Evolutionary conservation across 2,888 invertebrate genomes (phyloP).

Genomic region (Crioceris asparagi): DNA sequence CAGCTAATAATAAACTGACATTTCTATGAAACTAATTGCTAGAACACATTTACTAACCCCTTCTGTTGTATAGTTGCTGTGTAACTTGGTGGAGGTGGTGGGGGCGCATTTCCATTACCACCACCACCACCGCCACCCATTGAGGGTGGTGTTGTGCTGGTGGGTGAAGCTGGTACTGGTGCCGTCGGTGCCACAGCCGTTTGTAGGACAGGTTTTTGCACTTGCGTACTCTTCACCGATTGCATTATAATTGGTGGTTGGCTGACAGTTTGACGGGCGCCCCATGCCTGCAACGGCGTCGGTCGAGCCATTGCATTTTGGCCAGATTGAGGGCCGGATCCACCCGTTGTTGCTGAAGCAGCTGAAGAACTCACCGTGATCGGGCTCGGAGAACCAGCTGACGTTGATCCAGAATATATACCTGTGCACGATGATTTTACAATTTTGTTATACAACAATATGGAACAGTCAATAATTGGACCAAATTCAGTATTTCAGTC

Average conservation of each 20-base stretch:
- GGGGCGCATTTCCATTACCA: constrained; percentile 32
- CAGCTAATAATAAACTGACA: too few relatives aligned
- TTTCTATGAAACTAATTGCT: too few relatives aligned
- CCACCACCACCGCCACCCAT: constrained; percentile 1
- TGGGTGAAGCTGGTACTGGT: constrained; percentile 48
- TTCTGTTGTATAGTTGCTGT: constrained; percentile 73
- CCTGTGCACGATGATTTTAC: too few relatives aligned
- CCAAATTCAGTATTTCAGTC: too few relatives aligned
- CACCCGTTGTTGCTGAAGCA: constrained; percentile 24
- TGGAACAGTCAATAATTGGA: too few relatives aligned
- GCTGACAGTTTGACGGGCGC: constrained; percentile 76
- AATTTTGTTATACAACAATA: too few relatives aligned
- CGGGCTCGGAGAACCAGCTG: constrained; percentile 73
- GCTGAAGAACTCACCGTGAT: constrained; percentile 45
- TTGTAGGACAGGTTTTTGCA: constrained; percentile 88
- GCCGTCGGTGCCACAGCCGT: constrained; percentile 89
- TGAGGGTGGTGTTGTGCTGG: constrained; percentile 38
- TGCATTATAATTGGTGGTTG: constrained; percentile 95
- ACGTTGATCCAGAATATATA: constrained; percentile 73
- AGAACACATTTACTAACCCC: too few relatives aligned
- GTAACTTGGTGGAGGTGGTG: constrained; percentile 74
- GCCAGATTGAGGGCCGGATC: too few relatives aligned
- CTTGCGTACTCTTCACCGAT: constrained; percentile 90
- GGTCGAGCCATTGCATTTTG: constrained; percentile 62
- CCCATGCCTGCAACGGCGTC: constrained; percentile 75